Evolutionary conservation across 2,797 vertebrate genomes (phyloP), one percentile per base, ranked within the genome.

Genomic region (Diceros bicornis): DNA sequence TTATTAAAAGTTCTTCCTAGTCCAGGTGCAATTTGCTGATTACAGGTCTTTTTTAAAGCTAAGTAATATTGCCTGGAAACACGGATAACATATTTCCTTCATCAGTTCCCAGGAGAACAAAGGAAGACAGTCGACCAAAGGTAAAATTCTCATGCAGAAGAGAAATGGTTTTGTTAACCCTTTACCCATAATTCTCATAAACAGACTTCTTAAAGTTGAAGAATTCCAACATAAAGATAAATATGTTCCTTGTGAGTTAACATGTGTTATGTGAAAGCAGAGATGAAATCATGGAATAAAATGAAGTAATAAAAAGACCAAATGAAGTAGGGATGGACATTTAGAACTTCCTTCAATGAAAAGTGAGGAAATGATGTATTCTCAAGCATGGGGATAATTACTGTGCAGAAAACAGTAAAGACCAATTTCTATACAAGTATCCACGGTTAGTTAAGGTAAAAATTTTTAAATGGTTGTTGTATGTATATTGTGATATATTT

Each of bases 21-120:
- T 62, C 79, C 16, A 91, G n/a, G 95, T 47, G 7, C 29, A 93
- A 87, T 79, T 92, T 74, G 27, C 20, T 81, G n/a, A 72, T 66
- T 14, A 77, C 47, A 13, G 1, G 10, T 41, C 16, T 84, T 95
- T 82, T 93, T 84, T 23, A 85, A 93, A 72, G 5, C 4, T 59
- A 72, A 69, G 3, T 47, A 62, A 74, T 32, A 83, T 4, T 69
- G 37, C 52, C 55, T 52, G 77, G 32, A 77, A 84, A 79, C 11
- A 71, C 17, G 94, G 11, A 37, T 44, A 84, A 64, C 7, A 18
- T 69, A 23, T 50, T 91, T 90, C 66, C n/a, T 91, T 78, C n/a
- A 37, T 64, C n/a, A 69, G 44, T 81, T 88, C 3, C 34, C 62
- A 77, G 47, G 20, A 5, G 21, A 77, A 68, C 4, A 92, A 75